Evolutionary conservation across 2,113 vertebrate genomes (phyloP).

Genomic region (Neolamprologus ventralis): DNA sequence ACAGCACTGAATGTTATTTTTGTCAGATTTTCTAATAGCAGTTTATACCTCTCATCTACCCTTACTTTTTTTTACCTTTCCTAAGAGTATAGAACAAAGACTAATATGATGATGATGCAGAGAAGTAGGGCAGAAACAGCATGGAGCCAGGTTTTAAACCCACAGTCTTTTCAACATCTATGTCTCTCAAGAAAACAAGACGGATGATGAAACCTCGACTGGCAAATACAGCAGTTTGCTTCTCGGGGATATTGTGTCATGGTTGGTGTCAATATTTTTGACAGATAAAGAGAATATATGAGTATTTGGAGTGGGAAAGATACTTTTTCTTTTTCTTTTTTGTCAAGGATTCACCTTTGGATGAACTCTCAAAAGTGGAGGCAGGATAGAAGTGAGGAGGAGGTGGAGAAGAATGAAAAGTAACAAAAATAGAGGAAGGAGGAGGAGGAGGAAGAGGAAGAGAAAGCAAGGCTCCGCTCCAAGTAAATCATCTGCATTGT

Average conservation of each 20-base stretch:
- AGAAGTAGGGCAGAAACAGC: conserved; percentile 47
- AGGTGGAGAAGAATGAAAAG: conserved; percentile 23
- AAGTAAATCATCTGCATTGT: conserved; percentile 55
- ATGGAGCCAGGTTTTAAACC: conserved; percentile 24
- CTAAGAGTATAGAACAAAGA: background rate
- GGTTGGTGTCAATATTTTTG: conserved; percentile 52
- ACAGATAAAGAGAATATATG: conserved; percentile 53
- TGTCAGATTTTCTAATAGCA: background rate
- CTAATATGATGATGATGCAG: background rate
- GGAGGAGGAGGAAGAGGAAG: conserved; percentile 26
- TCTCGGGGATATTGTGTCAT: conserved; percentile 46
- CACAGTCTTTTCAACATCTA: conserved; percentile 30
- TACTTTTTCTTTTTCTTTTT: background rate
- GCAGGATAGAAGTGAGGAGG: conserved; percentile 13
- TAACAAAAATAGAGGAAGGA: conserved; percentile 38
- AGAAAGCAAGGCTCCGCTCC: conserved; percentile 30
- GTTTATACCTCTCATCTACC: background rate
- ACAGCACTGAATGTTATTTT: background rate
- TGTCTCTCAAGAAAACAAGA: conserved; percentile 13
- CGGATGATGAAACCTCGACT: conserved; percentile 52
- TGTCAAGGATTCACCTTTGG: conserved; percentile 54
- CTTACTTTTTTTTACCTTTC: background rate
- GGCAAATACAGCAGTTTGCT: conserved; percentile 38
- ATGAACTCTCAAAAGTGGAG: conserved; percentile 60
- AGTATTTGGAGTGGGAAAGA: background rate